phyloP scores from a whole-genome alignment of 2,797 vertebrate species.

The Amniataba percoides region DNA sequence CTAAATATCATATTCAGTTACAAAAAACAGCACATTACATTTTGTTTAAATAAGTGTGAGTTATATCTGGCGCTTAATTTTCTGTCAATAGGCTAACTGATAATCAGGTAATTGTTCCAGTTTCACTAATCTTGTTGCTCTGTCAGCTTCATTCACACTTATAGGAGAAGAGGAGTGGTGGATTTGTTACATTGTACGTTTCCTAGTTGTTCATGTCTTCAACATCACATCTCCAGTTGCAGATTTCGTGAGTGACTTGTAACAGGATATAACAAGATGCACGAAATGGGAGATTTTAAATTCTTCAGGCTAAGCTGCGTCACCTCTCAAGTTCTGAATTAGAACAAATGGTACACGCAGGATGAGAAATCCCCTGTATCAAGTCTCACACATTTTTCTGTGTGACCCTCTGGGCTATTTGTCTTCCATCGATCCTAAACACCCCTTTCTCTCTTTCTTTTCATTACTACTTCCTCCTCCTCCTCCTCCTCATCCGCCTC shows the following conservation, averaged over 20 bases:
- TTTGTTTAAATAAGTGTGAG: not conserved
- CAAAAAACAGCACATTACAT: not conserved
- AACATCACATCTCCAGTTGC: slow-evolving; percentile 16
- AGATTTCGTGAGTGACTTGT: slow-evolving; percentile 31
- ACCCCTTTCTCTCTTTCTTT: slow-evolving; percentile 13
- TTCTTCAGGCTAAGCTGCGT: slow-evolving; percentile 40
- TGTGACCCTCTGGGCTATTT: slow-evolving; percentile 36
- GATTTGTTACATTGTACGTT: not conserved
- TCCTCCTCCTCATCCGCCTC: slow-evolving; percentile 29
- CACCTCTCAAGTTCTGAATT: slow-evolving; percentile 40
- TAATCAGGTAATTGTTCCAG: not conserved
- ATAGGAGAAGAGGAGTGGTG: not conserved
- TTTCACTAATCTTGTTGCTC: not conserved
- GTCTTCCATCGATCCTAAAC: slow-evolving; percentile 51
- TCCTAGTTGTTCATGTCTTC: not conserved
- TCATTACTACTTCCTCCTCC: slow-evolving; percentile 47
- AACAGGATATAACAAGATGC: slow-evolving; percentile 42
- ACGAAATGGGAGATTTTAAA: slow-evolving; percentile 44
- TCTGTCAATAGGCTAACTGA: not conserved
- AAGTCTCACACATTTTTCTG: slow-evolving; percentile 43
- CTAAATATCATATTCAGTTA: not conserved
- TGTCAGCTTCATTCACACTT: not conserved
- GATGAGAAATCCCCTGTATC: slow-evolving; percentile 57
- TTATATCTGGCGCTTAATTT: not conserved
- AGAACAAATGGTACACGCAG: slow-evolving; percentile 41